Evolutionary conservation across 2,113 vertebrate species (phyloP).

Genomic region (Xyliphius kryptos): DNA sequence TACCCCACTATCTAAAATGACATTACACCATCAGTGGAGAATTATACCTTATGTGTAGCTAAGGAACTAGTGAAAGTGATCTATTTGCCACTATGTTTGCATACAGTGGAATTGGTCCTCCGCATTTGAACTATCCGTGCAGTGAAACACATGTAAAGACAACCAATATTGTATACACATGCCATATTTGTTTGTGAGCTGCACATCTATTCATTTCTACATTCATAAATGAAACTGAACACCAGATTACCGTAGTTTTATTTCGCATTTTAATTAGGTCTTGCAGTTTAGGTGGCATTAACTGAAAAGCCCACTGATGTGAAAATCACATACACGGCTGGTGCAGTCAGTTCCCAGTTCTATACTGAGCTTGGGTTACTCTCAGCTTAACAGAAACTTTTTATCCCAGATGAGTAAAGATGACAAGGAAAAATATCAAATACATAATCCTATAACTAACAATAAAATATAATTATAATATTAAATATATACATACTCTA

Average conservation of each 20-base stretch:
- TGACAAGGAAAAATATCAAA: too few species aligned
- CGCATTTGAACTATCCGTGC: too few species aligned
- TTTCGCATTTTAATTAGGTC: conserved; percentile 2
- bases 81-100: too few species aligned
- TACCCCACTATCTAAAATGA: background rate
- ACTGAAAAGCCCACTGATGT: background rate
- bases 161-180: background rate
- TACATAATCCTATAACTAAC: too few species aligned
- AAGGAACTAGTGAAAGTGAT: too few species aligned
- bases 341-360: too few species aligned
- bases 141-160: too few species aligned
- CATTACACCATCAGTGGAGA: background rate
- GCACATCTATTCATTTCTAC: background rate
- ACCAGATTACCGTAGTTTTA: background rate
- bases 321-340: background rate
- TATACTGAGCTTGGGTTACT: background rate
- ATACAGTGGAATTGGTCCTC: too few species aligned
- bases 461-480: too few species aligned
- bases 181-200: background rate
- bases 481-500: too few species aligned
- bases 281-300: conserved; percentile 4
- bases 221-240: background rate
- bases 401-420: too few species aligned
- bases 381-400: too few species aligned
- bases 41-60: background rate